phyloP scores from a whole-genome alignment of 2,113 vertebrate species.

The Ictidomys tridecemlineatus region DNA sequence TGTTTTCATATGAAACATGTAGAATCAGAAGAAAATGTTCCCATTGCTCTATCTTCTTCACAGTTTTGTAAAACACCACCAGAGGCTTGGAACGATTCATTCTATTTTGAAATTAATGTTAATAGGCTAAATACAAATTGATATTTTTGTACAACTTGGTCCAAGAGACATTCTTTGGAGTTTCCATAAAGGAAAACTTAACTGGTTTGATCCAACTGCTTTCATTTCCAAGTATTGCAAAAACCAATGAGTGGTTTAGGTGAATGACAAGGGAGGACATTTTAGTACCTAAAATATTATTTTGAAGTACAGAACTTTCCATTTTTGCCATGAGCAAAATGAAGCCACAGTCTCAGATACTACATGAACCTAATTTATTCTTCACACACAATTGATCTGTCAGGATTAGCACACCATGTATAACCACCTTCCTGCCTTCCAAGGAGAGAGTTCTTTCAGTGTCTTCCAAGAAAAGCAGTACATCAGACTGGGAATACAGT shows the following conservation, averaged over 20 bases:
- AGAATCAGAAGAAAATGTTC: not conserved
- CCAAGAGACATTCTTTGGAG: constrained; percentile 62
- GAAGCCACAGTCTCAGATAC: not conserved
- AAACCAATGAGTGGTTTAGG: constrained; percentile 7
- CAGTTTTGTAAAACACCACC: constrained; percentile 58
- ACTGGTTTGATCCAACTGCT: constrained; percentile 55
- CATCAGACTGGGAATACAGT: not conserved
- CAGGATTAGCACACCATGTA: not conserved
- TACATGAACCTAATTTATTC: not conserved
- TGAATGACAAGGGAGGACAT: constrained; percentile 55
- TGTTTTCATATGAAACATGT: not conserved
- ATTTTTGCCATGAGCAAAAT: constrained; percentile 21
- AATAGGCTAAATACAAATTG: constrained; percentile 64
- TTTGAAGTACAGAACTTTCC: constrained; percentile 39
- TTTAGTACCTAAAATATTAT: constrained; percentile 30
- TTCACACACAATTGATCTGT: not conserved
- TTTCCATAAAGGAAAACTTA: constrained; percentile 49
- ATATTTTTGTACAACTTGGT: constrained; percentile 54
- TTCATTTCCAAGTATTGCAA: constrained; percentile 59
- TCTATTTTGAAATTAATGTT: constrained; percentile 78
- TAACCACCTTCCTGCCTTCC: not conserved
- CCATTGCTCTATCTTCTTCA: not conserved
- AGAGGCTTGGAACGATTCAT: constrained; percentile 70
- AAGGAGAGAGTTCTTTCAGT: not conserved
- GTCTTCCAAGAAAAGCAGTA: not conserved